Base-by-base conservation (phyloP, 2,797 vertebrate genomes). In the Cossypha polioptera region DNA sequence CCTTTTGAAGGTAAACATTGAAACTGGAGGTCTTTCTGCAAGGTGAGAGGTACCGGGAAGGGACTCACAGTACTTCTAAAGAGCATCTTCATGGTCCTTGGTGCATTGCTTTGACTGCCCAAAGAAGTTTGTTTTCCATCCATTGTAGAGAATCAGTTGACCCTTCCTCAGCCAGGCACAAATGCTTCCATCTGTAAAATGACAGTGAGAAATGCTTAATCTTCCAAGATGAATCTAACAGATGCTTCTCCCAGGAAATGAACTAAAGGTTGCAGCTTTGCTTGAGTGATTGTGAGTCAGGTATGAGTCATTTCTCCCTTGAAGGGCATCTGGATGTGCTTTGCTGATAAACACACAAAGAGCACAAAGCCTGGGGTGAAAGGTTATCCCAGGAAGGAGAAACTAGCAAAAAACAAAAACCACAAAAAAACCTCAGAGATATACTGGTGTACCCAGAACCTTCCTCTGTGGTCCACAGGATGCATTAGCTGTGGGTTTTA, bases 261-360 rank as follows among this genome's bases (percentile, higher is more conserved):
- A 92, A 92, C 86, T 92, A 91, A 96, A 96, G 96, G 92, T 96
- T 97, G 94, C 88, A 94, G 92, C 86, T 96, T 95, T 94, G 90
- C 94, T 87, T 71, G 79, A 95, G 92, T 15, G 96, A 94, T 96
- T 98, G 97, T 98, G 97, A 98, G 98, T 98, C 98, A 98, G 98
- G 97, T 98, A 97, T 97, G 97, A 97, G 96, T 97, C 96, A 97
- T 86, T 95, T 88, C 90, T 96, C 95, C 93, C 94, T 96, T 94
- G 93, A 93, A 95, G 96, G 96, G 96, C 89, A 94, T 94, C 90
- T 96, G 95, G 92, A 95, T 97, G 65, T 83, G 89, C 84, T 86
- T 92, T 89, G 90, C 94, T 91, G 92, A 95, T 97, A 96, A 95
- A 95, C 86, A 95, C 85, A 82, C 71, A 94, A 88, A 94, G 94